Conservation (phyloP, 2,888 invertebrate genomes). For the Rhyacophila evoluta region DNA sequence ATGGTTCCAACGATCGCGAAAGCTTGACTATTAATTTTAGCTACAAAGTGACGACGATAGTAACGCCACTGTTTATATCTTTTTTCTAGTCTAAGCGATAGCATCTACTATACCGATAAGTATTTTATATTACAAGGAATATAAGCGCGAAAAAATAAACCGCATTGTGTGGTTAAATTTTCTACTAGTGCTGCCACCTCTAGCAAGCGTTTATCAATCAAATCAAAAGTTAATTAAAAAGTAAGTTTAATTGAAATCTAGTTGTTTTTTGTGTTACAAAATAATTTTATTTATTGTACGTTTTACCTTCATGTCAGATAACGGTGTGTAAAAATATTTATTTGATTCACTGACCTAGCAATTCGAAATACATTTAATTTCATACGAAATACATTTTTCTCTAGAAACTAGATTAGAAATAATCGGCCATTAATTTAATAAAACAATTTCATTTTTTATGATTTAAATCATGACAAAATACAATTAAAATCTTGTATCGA, state of each 20-base stretch:
- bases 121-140: too few relatives aligned
- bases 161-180: not conserved
- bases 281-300: not conserved
- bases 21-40: too few relatives aligned
- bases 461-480: too few relatives aligned
- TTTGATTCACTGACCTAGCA: not conserved
- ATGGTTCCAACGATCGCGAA: too few relatives aligned
- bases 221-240: constrained; percentile 15
- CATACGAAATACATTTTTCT: not conserved
- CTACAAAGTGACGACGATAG: too few relatives aligned
- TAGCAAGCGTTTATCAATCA: not conserved
- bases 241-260: not conserved
- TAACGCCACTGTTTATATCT: too few relatives aligned
- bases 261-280: not conserved
- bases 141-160: too few relatives aligned
- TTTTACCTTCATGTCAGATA: not conserved
- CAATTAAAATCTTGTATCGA: too few relatives aligned
- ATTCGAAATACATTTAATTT: not conserved
- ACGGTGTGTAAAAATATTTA: not conserved
- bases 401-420: not conserved
- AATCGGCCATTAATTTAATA: not conserved
- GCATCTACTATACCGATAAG: too few relatives aligned
- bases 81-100: too few relatives aligned
- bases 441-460: too few relatives aligned
- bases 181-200: constrained; percentile 12